Evolutionary conservation across 2,888 invertebrate genomes (phyloP).

Genomic region (Himalopsyche kuldschensis): DNA sequence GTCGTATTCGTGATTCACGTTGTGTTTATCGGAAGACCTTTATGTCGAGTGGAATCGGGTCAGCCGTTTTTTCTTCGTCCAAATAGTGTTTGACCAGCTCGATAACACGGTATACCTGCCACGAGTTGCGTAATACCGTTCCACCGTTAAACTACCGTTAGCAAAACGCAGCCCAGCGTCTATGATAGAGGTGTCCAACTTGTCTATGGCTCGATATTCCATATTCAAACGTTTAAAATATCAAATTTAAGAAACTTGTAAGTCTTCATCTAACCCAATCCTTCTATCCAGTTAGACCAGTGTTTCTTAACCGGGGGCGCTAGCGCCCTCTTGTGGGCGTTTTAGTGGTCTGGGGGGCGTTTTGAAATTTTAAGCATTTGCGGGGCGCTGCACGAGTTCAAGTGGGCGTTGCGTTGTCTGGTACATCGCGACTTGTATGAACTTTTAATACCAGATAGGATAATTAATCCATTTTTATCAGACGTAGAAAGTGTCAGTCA

Average conservation of each 20-base stretch:
- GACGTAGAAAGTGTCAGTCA: too few relatives aligned
- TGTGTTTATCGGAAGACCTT: not conserved
- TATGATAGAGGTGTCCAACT: not conserved
- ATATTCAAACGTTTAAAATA: not conserved
- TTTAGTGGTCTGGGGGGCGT: too few relatives aligned
- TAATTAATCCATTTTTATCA: too few relatives aligned
- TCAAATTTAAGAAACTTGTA: not conserved
- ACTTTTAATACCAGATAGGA: too few relatives aligned
- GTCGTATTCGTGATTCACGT: not conserved
- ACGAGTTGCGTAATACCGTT: slow-evolving; percentile 12
- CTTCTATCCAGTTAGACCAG: too few relatives aligned
- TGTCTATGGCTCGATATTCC: not conserved
- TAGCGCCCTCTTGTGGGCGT: too few relatives aligned
- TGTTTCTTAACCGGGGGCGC: too few relatives aligned
- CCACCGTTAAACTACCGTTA: slow-evolving; percentile 6
- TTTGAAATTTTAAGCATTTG: too few relatives aligned
- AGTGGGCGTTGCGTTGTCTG: too few relatives aligned
- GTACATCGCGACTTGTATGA: too few relatives aligned
- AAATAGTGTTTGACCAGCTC: not conserved
- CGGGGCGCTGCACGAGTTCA: too few relatives aligned
- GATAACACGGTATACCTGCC: not conserved
- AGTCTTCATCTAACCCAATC: too few relatives aligned
- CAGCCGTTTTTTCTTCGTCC: not conserved
- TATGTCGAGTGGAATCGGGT: not conserved
- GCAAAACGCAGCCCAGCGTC: not conserved